Evolutionary conservation across 2,113 vertebrate genomes (phyloP).

Genomic region (Myocastor coypus): DNA sequence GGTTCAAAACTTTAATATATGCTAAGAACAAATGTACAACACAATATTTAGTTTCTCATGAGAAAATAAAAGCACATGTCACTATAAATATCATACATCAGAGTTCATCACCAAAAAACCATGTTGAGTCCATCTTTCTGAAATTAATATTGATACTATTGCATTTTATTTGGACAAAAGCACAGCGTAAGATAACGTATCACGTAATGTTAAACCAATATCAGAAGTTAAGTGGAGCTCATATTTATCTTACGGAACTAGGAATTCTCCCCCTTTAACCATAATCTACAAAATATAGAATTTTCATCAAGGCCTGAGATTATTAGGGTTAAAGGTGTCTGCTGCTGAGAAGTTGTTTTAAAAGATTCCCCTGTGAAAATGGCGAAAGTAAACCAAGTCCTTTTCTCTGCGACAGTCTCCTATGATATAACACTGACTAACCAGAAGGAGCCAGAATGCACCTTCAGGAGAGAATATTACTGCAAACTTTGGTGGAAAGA

Average conservation of each 20-base stretch:
- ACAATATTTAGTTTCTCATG: constrained; percentile 88
- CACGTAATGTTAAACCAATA: constrained; percentile 80
- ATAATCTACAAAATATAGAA: constrained; percentile 88
- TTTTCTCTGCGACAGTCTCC: constrained; percentile 77
- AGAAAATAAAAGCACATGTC: constrained; percentile 84
- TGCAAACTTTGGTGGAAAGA: constrained; percentile 83
- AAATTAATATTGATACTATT: constrained; percentile 82
- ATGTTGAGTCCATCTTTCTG: constrained; percentile 78
- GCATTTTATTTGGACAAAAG: constrained; percentile 80
- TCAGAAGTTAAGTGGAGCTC: constrained; percentile 83
- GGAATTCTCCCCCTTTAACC: constrained; percentile 85
- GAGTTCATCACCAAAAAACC: constrained; percentile 83
- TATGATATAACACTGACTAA: constrained; percentile 80
- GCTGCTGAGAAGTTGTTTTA: constrained; percentile 79
- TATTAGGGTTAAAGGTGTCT: constrained; percentile 87
- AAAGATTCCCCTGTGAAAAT: constrained; percentile 82
- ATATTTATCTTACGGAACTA: constrained; percentile 83
- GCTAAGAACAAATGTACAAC: constrained; percentile 86
- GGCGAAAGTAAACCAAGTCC: constrained; percentile 77
- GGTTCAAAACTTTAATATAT: constrained; percentile 86
- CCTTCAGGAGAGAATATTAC: constrained; percentile 76
- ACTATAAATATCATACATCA: constrained; percentile 84
- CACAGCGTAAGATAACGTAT: constrained; percentile 82
- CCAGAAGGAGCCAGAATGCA: constrained; percentile 76
- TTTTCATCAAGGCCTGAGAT: constrained; percentile 90